These are phyloP conservation scores for Scomber colias DNA, from an alignment of 2,113 vertebrate genomes.

Conservation along the genomic window DNA sequence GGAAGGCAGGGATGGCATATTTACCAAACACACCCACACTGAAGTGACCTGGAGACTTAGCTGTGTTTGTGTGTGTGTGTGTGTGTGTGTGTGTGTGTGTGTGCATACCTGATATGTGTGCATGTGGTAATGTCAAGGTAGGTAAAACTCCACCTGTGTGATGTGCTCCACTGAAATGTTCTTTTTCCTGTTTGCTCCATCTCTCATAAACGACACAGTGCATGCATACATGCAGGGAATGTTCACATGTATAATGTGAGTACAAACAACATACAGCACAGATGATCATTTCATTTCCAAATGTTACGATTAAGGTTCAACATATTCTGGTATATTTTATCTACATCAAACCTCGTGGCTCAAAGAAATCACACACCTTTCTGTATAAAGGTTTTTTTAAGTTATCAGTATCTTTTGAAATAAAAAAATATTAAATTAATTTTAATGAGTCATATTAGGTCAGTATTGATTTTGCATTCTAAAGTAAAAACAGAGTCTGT, in stretches of 20 bases:
- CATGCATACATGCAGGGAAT: neutral
- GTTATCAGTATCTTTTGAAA: too few species aligned
- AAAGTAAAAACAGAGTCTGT: too few species aligned
- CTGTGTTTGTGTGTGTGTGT: constrained; percentile 51
- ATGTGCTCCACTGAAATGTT: constrained; percentile 49
- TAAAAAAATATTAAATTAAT: too few species aligned
- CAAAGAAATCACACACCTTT: too few species aligned
- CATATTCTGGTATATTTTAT: neutral
- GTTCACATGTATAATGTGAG: neutral
- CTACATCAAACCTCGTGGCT: too few species aligned
- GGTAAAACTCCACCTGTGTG: constrained; percentile 67
- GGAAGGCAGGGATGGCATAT: constrained; percentile 77
- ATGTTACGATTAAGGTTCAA: neutral
- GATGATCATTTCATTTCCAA: neutral
- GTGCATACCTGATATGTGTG: constrained; percentile 9
- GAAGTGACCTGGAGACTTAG: constrained; percentile 61
- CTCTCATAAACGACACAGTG: constrained; percentile 22
- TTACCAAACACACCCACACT: constrained; percentile 81
- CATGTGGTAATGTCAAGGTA: constrained; percentile 50
- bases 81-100: constrained; percentile 50
- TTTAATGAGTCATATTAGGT: too few species aligned
- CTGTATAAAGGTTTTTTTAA: too few species aligned
- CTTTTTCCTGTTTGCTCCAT: constrained; percentile 22
- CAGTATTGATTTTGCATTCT: too few species aligned
- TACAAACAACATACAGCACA: neutral